Base-by-base conservation (phyloP, 2,797 vertebrate genomes). In the Potorous gilbertii region DNA sequence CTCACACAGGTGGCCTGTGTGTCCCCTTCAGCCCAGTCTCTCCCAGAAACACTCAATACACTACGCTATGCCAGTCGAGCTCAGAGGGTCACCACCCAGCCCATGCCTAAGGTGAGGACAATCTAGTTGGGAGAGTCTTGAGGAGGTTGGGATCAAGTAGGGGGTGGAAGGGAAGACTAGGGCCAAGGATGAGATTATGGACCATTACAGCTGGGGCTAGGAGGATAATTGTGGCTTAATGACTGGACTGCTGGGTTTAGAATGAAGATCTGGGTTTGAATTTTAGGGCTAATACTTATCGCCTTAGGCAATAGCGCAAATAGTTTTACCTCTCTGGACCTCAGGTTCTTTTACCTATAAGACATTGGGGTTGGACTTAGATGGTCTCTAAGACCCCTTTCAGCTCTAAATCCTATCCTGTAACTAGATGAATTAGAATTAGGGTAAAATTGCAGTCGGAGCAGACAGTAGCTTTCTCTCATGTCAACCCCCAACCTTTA, bases 11-110 rank as follows among this genome's bases (percentile, higher is more conserved):
- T 99, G 3, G 98, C 98, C 96, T 99, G 99, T 46, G 94, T 99
- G 96, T 99, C 98, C 57, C 98, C 99, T 0, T 98, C 98, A 21
- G 98, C 98, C 0, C 97, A 54, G 62, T 98, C 98, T 97, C 98
- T 99, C 93, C 98, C 98, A 0, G 99, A 99, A 97, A 99, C 99
- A 0, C 98, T 99, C 97, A 99, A 98, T 96, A 99, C 98, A 0
- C 97, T 99, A 92, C 98, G 98, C 31, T 99, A 99, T 0, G 98
- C 99, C 92, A 98, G 98, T 96, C 97, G 98, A 27, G 98, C 98
- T 56, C 97, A 97, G 57, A 97, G 95, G 62, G 98, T 99, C 97
- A 98, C 98, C 96, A 98, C 97, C 94, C 98, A 97, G 87, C 98
- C 98, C 0, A 98, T 91, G 54, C 98, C 98, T 95, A 97, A 96